phyloP scores from a whole-genome alignment of 2,888 invertebrate genomes.

The Galeopsomyia nigrocyanea region DNA sequence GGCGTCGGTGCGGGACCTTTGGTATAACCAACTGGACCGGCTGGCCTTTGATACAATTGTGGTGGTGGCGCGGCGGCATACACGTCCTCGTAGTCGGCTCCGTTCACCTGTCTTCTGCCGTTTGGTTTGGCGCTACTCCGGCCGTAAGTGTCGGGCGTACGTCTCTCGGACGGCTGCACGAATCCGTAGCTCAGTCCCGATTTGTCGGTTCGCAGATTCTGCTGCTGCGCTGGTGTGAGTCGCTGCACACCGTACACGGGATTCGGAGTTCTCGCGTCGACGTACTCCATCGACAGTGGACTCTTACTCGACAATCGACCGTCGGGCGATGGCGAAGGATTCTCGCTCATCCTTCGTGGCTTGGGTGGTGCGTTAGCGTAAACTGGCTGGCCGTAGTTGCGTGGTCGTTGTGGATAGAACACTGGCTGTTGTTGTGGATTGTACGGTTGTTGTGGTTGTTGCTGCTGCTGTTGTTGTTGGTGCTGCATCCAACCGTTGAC shows the following conservation, averaged over 20 bases:
- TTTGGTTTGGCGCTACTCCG: conserved; percentile 63
- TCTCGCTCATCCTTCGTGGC: conserved; percentile 83
- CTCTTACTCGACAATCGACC: conserved; percentile 58
- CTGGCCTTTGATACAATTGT: conserved; percentile 62
- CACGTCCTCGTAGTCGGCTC: conserved; percentile 83
- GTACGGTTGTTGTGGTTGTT: conserved; percentile 52
- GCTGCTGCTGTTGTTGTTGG: conserved; percentile 55
- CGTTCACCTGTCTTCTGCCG: conserved; percentile 62
- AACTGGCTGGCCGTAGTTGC: conserved; percentile 77
- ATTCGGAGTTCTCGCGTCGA: conserved; percentile 49
- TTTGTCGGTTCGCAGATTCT: conserved; percentile 62
- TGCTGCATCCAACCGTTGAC: conserved; percentile 60
- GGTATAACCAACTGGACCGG: conserved; percentile 58
- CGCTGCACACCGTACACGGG: conserved; percentile 58
- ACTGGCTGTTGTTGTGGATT: conserved; percentile 44
- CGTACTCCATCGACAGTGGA: conserved; percentile 52
- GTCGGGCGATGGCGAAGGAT: conserved; percentile 68
- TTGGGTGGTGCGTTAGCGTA: conserved; percentile 94
- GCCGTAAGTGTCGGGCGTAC: conserved; percentile 88
- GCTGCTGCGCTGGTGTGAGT: conserved; percentile 65
- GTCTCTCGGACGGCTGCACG: conserved; percentile 73
- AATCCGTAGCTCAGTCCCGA: conserved; percentile 66
- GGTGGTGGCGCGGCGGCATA: conserved; percentile 68
- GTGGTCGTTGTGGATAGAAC: conserved; percentile 55
- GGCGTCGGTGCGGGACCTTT: conserved; percentile 58